Conservation (phyloP, 1,140 invertebrate genomes). For the Diabrotica virgifera region DNA sequence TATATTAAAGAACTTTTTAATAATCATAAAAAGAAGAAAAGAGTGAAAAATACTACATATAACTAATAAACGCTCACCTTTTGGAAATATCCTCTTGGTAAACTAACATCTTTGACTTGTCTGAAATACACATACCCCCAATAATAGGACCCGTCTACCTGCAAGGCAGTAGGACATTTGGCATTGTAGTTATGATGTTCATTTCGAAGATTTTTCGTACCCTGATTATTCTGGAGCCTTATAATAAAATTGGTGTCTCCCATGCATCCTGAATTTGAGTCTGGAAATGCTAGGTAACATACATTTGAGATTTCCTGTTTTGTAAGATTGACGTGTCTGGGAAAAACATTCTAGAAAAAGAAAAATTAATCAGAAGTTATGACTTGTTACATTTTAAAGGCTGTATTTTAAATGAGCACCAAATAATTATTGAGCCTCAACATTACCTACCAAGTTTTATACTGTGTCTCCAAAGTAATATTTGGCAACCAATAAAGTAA, state of each 20-base stretch:
- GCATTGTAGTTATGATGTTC: slow-evolving; percentile 67
- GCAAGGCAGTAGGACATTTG: slow-evolving; percentile 68
- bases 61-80: slow-evolving; percentile 66
- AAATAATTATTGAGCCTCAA: too few relatives aligned
- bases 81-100: slow-evolving; percentile 97
- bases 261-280: slow-evolving; percentile 98
- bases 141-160: slow-evolving; percentile 76
- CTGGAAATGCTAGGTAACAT: slow-evolving; percentile 97
- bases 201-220: slow-evolving; percentile 45
- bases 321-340: slow-evolving; percentile 73
- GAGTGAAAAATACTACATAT: slow-evolving; percentile 5
- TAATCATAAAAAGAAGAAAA: background rate
- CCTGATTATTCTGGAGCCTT: slow-evolving; percentile 59
- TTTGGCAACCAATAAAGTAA: too few relatives aligned
- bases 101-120: slow-evolving; percentile 90
- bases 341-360: slow-evolving; percentile 74
- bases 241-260: slow-evolving; percentile 97
- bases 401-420: too few relatives aligned
- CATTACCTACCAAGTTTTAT: too few relatives aligned
- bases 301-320: slow-evolving; percentile 96
- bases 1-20: slow-evolving; percentile 15
- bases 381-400: too few relatives aligned
- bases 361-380: background rate
- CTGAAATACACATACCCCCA: slow-evolving; percentile 99
- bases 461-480: too few relatives aligned